Evolutionary conservation across 2,888 invertebrate genomes (phyloP).

Genomic region (Synanthedon myopaeformis): DNA sequence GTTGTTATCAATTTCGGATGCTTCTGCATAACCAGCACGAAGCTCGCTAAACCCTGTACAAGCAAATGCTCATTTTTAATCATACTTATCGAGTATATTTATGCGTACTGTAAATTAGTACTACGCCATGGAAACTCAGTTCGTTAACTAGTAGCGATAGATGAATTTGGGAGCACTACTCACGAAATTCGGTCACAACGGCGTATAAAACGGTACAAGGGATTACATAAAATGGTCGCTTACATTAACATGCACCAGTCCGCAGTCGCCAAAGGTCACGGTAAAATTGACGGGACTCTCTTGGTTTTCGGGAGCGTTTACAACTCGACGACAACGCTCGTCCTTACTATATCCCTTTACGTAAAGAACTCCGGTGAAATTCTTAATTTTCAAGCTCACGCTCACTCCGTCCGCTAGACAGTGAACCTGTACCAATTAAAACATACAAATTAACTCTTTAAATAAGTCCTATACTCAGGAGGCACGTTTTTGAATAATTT

Average conservation of each 20-base stretch:
- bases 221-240: constrained; percentile 30
- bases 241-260: constrained; percentile 90
- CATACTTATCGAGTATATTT: no score
- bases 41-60: constrained; percentile 87
- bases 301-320: constrained; percentile 79
- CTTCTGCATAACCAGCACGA: constrained; percentile 94
- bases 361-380: constrained; percentile 91
- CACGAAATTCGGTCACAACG: no score
- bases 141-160: no score
- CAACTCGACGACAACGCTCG: constrained; percentile 86
- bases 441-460: no score
- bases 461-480: no score
- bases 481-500: no score
- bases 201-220: background rate
- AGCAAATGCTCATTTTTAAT: constrained; percentile 1
- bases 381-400: constrained; percentile 82
- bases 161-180: no score
- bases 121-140: no score
- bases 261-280: constrained; percentile 91
- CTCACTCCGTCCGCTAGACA: constrained; percentile 93
- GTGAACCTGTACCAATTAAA: constrained; percentile 68
- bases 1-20: constrained; percentile 96
- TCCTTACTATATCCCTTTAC: constrained; percentile 96
- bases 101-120: no score
- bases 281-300: constrained; percentile 83